A percentile compares a stretch with the other conserved stretches of the same genome.
These are phyloP conservation scores for Cranoglanis bouderius DNA, from an alignment of 2,113 vertebrate genomes.

Conservation along the genomic window DNA sequence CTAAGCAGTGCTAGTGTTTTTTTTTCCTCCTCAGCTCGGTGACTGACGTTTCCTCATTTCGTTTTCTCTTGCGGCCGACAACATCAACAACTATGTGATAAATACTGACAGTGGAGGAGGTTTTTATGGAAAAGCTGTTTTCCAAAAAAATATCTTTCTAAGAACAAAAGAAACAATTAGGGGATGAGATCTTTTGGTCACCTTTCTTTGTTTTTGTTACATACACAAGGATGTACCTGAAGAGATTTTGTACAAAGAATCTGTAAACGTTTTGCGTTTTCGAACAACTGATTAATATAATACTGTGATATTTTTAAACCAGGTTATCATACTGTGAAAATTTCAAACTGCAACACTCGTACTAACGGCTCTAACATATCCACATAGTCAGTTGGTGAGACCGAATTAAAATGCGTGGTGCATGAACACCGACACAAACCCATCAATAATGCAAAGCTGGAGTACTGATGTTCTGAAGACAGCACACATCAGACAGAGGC, in stretches of 20 bases:
- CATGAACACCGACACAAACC: constrained; percentile 1
- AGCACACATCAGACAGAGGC: background rate
- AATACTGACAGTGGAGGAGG: background rate
- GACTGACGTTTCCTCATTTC: no score
- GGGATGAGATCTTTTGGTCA: background rate
- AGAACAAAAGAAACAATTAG: background rate
- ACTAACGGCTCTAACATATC: background rate
- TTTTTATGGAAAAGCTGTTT: background rate
- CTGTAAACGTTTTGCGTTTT: background rate
- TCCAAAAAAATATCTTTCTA: background rate
- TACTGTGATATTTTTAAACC: background rate
- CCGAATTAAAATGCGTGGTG: constrained; percentile 27
- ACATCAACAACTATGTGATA: no score
- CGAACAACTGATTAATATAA: background rate
- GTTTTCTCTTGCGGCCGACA: no score
- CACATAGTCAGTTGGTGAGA: background rate
- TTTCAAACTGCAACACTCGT: background rate
- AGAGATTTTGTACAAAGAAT: background rate
- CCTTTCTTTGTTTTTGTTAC: background rate
- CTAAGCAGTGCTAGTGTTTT: background rate
- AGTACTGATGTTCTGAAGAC: constrained; percentile 51
- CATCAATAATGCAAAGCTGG: constrained; percentile 42
- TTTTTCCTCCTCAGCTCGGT: no score
- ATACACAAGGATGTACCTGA: background rate
- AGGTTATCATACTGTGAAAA: background rate